phyloP scores from a whole-genome alignment of 1,140 invertebrate genomes.

The Apocrypta bakeri region DNA sequence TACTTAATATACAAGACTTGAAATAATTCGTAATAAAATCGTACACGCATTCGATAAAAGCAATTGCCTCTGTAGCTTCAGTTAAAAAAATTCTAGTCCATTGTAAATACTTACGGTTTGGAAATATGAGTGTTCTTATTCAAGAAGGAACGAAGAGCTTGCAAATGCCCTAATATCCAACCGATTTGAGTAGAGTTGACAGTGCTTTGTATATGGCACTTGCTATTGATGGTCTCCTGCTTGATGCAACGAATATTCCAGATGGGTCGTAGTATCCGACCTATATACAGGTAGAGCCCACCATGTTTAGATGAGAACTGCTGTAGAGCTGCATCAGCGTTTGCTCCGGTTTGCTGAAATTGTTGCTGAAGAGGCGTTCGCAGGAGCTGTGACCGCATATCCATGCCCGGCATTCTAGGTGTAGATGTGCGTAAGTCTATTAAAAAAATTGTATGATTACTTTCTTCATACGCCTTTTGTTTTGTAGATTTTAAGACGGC shows the following conservation, averaged over 20 bases:
- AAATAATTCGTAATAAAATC: no score
- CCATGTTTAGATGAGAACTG: constrained; percentile 92
- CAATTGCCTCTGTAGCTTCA: no score
- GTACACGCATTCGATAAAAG: no score
- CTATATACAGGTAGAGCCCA: constrained; percentile 92
- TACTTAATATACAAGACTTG: no score
- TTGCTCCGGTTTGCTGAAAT: constrained; percentile 56
- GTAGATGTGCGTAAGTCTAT: constrained; percentile 67
- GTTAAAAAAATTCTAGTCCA: no score
- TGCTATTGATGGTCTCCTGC: constrained; percentile 77
- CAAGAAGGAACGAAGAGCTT: constrained; percentile 79
- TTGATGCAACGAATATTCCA: constrained; percentile 86
- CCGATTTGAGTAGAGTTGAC: constrained; percentile 77
- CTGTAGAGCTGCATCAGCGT: constrained; percentile 72
- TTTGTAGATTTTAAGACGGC: background rate
- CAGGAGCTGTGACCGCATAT: constrained; percentile 54
- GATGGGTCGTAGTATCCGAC: constrained; percentile 87
- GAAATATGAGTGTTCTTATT: constrained; percentile 78
- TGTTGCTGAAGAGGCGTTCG: constrained; percentile 56
- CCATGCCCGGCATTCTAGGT: constrained; percentile 61
- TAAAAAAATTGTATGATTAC: background rate
- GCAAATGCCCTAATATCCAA: constrained; percentile 78
- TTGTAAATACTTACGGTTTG: constrained; percentile 60
- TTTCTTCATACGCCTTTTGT: background rate
- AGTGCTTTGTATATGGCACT: constrained; percentile 75